phyloP scores from a whole-genome alignment of 2,113 vertebrate species.

The Microtus richardsoni region DNA sequence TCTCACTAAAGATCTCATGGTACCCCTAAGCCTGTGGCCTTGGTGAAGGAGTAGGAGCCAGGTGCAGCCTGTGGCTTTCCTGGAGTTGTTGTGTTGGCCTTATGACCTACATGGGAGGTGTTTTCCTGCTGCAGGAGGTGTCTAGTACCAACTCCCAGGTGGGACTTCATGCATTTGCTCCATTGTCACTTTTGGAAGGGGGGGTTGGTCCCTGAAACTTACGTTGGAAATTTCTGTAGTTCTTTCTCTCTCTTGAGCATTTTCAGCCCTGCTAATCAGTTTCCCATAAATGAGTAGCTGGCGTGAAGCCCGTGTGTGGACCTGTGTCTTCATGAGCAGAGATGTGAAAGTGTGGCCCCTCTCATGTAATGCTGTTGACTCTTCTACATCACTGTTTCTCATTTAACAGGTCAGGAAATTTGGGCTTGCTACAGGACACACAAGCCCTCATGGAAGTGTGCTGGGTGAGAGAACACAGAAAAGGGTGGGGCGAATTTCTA shows the following conservation, averaged over 20 bases:
- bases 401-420: background rate
- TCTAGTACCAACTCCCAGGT: background rate
- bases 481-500: background rate
- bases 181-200: background rate
- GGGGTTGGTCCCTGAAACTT: background rate
- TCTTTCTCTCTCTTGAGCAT: background rate
- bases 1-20: background rate
- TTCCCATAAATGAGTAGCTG: background rate
- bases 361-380: background rate
- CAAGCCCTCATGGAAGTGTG: background rate
- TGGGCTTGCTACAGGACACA: background rate
- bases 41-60: background rate
- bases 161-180: background rate
- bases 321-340: constrained; percentile 12
- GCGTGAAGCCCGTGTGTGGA: background rate
- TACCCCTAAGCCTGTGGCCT: background rate
- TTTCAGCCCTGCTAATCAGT: background rate
- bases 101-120: background rate
- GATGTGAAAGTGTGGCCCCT: constrained; percentile 1
- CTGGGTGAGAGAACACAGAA: background rate
- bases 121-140: background rate
- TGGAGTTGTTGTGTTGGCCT: background rate
- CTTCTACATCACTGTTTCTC: background rate
- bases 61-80: background rate
- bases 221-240: background rate